A percentile compares a stretch with the other conserved stretches of the same genome.
phyloP scores from a whole-genome alignment of 2,797 vertebrate genomes.

The Coreius guichenoti region DNA sequence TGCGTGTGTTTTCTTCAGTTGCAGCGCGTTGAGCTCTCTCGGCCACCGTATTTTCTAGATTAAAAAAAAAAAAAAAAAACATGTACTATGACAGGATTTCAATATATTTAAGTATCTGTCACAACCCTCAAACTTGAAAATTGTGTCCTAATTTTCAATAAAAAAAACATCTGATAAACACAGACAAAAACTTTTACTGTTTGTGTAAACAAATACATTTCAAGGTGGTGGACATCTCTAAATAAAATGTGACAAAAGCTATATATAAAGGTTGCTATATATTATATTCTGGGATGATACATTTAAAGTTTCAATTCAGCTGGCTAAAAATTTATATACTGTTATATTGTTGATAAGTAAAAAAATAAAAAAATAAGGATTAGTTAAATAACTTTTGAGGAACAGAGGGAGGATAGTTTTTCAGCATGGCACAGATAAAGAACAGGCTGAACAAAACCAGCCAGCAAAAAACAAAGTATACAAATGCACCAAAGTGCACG shows the following conservation, averaged over 20 bases:
- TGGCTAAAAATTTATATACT: not conserved
- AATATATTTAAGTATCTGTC: not conserved
- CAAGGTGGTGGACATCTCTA: not conserved
- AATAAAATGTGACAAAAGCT: not conserved
- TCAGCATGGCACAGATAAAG: not conserved
- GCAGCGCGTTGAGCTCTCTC: too few relatives aligned
- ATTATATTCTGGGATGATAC: too few relatives aligned
- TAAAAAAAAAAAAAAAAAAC: too few relatives aligned
- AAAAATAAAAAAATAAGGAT: not conserved
- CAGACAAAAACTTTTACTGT: not conserved
- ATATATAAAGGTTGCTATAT: too few relatives aligned
- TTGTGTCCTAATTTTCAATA: too few relatives aligned
- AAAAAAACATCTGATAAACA: not conserved
- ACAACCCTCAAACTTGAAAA: not conserved
- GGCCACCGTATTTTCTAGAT: too few relatives aligned
- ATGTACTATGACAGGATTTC: not conserved
- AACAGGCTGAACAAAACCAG: not conserved
- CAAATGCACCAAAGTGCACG: not conserved
- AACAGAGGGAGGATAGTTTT: not conserved
- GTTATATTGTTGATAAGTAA: not conserved
- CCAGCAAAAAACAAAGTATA: not conserved
- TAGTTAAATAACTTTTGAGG: not conserved
- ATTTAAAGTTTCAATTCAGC: too few relatives aligned
- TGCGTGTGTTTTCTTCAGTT: too few relatives aligned
- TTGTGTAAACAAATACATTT: not conserved